Percentiles rank a stretch among this genome's conserved stretches.
phyloP scores from a whole-genome alignment of 2,888 invertebrate genomes.

The Odontothrips loti region DNA sequence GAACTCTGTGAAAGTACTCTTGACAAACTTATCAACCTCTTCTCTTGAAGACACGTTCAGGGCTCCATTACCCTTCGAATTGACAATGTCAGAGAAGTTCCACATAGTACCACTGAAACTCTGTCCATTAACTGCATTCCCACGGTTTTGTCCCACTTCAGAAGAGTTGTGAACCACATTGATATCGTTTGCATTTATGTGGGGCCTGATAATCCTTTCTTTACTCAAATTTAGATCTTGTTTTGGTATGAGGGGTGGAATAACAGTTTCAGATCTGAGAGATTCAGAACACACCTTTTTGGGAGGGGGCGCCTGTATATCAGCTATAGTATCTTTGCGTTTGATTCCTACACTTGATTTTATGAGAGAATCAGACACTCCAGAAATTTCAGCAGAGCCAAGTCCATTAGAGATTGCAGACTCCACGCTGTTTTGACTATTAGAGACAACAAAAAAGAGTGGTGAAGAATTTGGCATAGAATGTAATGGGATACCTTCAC shows the following conservation, averaged over 20 bases:
- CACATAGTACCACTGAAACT: not conserved
- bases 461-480: not conserved
- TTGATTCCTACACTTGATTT: no score
- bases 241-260: no score
- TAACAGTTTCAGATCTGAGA: no score
- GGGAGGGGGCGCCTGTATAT: no score
- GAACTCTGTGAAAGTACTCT: conserved; percentile 51
- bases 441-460: not conserved
- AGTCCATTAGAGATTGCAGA: not conserved
- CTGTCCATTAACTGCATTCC: not conserved
- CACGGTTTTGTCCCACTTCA: not conserved
- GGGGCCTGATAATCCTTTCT: not conserved
- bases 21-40: not conserved
- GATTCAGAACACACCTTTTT: no score
- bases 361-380: not conserved
- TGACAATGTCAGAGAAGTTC: not conserved
- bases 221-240: no score
- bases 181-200: not conserved
- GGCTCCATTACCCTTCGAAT: not conserved
- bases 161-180: not conserved
- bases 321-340: no score
- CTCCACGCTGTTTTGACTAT: not conserved
- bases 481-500: not conserved
- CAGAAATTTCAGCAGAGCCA: not conserved
- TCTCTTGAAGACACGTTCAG: not conserved